Evolutionary conservation across 2,797 vertebrate genomes (phyloP).

Genomic region (Acanthornis magna): DNA sequence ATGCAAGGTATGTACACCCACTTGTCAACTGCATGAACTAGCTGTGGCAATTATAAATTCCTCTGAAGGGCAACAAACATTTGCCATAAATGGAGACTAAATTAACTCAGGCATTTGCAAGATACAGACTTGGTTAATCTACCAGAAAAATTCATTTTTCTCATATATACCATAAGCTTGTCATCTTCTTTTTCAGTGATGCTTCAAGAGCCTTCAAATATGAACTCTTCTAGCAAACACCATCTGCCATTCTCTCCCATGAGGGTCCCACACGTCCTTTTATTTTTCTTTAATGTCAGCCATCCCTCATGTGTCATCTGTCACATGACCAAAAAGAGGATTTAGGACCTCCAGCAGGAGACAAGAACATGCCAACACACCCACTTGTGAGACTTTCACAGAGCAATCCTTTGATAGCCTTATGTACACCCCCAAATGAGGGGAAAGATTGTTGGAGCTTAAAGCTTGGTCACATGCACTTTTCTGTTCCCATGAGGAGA

Average conservation of each 20-base stretch:
- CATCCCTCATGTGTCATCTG: background rate
- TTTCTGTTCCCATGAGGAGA: background rate
- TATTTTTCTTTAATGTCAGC: background rate
- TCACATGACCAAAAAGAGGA: background rate
- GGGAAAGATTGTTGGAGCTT: background rate
- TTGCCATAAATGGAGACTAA: conserved; percentile 1
- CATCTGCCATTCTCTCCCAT: background rate
- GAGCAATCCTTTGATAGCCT: background rate
- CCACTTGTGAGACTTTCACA: background rate
- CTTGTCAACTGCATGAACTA: conserved; percentile 13
- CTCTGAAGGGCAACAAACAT: conserved; percentile 37
- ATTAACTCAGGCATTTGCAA: conserved; percentile 27
- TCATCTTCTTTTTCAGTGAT: background rate
- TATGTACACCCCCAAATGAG: background rate
- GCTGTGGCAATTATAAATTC: conserved; percentile 32
- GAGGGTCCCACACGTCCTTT: background rate
- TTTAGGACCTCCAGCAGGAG: background rate
- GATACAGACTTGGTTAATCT: background rate
- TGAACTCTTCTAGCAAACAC: background rate
- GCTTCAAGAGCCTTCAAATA: background rate
- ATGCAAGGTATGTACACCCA: background rate
- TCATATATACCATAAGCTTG: background rate
- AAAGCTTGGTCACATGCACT: background rate
- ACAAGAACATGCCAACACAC: background rate
- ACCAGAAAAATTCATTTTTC: background rate